Percentiles rank a stretch among this genome's conserved stretches.
Evolutionary conservation across 2,797 vertebrate genomes (phyloP).

Genomic region (Eupleurogrammus muticus): DNA sequence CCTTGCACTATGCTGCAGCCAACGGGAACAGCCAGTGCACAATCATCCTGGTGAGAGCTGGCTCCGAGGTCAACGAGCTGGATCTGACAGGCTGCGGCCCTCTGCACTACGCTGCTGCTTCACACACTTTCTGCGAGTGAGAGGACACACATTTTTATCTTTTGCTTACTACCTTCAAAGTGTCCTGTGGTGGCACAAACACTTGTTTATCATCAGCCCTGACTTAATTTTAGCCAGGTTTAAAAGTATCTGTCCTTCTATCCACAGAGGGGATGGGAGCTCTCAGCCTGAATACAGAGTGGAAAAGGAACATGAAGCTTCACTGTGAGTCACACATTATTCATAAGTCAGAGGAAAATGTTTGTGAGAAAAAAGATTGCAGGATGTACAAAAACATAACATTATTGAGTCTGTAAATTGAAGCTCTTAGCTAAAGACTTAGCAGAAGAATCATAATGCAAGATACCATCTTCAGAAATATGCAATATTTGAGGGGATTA

Average conservation of each 20-base stretch:
- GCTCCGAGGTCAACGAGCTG: constrained; percentile 89
- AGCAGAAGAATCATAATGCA: not conserved
- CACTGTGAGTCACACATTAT: constrained; percentile 86
- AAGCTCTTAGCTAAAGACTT: not conserved
- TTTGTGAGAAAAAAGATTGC: not conserved
- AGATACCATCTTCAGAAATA: not conserved
- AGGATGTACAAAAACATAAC: no score
- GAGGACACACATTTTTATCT: constrained; percentile 19
- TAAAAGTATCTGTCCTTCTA: constrained; percentile 19
- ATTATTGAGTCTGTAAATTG: no score
- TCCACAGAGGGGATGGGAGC: constrained; percentile 82
- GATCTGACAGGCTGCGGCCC: constrained; percentile 93
- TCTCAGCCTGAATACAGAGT: constrained; percentile 81
- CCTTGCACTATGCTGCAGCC: constrained; percentile 94
- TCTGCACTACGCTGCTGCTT: constrained; percentile 94
- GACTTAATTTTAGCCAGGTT: not conserved
- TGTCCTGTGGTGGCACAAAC: not conserved
- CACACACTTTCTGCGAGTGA: constrained; percentile 92
- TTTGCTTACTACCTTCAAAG: not conserved
- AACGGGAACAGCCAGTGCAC: constrained; percentile 94
- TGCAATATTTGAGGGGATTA: not conserved
- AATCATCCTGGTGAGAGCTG: constrained; percentile 89
- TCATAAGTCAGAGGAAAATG: not conserved
- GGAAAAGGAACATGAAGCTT: constrained; percentile 92
- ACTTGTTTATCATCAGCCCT: not conserved